Percentiles rank a stretch among this genome's conserved stretches.
Conservation (phyloP, 1,140 invertebrate genomes). For the Hermetia illucens region DNA sequence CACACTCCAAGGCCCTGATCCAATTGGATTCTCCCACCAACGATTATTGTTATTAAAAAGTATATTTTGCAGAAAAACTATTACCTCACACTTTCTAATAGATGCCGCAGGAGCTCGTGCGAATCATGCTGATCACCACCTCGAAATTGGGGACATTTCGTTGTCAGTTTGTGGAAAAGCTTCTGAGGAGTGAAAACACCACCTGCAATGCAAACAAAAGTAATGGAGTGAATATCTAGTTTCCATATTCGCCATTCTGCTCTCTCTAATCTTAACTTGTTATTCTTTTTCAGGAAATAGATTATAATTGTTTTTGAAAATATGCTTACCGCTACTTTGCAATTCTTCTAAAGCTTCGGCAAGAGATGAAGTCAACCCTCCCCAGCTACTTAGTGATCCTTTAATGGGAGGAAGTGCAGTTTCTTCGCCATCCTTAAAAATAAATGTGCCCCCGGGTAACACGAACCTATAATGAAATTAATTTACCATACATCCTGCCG, state of each 20-base stretch:
- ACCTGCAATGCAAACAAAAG: constrained; percentile 9
- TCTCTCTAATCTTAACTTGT: no score
- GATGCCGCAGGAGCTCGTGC: constrained; percentile 81
- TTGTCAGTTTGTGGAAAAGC: constrained; percentile 59
- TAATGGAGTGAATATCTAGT: neutral
- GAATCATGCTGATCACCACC: constrained; percentile 94
- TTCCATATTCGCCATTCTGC: no score
- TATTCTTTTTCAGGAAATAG: no score
- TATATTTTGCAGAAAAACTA: neutral
- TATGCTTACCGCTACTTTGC: constrained; percentile 33
- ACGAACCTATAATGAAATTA: constrained; percentile 33
- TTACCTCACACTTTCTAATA: constrained; percentile 68
- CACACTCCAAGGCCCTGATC: no score
- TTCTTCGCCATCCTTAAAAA: constrained; percentile 33
- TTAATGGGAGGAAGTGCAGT: constrained; percentile 42
- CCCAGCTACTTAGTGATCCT: constrained; percentile 54
- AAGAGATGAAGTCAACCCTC: constrained; percentile 49
- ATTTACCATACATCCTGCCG: neutral
- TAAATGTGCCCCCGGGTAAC: constrained; percentile 51
- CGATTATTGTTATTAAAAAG: neutral
- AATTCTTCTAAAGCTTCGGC: constrained; percentile 54
- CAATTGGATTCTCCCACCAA: no score
- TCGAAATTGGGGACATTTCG: constrained; percentile 69
- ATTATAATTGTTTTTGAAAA: neutral
- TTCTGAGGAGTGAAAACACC: constrained; percentile 52